These are phyloP conservation scores for Acronicta alni DNA, from an alignment of 2,888 invertebrate species.

Conservation along the genomic window DNA sequence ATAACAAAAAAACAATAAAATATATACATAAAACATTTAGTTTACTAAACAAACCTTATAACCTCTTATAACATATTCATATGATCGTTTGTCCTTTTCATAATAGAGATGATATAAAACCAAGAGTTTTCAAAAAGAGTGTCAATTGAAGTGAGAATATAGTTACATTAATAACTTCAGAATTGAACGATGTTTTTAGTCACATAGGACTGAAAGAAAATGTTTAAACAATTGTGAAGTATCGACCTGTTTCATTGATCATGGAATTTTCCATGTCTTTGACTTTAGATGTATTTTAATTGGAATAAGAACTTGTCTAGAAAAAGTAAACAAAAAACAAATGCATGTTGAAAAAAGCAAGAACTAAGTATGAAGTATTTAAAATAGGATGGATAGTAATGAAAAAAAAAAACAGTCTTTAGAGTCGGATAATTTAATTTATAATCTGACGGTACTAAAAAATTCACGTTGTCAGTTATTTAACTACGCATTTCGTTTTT, in stretches of 20 bases:
- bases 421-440: not conserved
- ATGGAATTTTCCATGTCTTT: slow-evolving; percentile 26
- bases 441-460: slow-evolving; percentile 3
- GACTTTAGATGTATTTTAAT: slow-evolving; percentile 17
- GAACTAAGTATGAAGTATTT: too few species aligned
- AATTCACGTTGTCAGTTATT: slow-evolving; percentile 15
- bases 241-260: slow-evolving; percentile 13
- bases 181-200: not conserved
- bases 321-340: too few species aligned
- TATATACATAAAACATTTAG: too few species aligned
- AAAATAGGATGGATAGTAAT: slow-evolving; percentile 1
- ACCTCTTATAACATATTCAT: too few species aligned
- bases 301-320: not conserved
- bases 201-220: slow-evolving; percentile 21
- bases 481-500: slow-evolving; percentile 21
- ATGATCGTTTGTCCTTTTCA: too few species aligned
- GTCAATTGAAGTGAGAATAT: slow-evolving; percentile 10
- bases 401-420: slow-evolving; percentile 8
- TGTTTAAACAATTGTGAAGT: slow-evolving; percentile 53
- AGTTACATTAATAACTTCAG: slow-evolving; percentile 5
- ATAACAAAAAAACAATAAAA: too few species aligned
- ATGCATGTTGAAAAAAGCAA: too few species aligned
- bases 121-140: slow-evolving; percentile 19
- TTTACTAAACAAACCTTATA: too few species aligned
- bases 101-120: too few species aligned